Percentiles rank a stretch among this genome's conserved stretches.
Conservation (phyloP, 2,113 vertebrate genomes). For the Parus major region DNA sequence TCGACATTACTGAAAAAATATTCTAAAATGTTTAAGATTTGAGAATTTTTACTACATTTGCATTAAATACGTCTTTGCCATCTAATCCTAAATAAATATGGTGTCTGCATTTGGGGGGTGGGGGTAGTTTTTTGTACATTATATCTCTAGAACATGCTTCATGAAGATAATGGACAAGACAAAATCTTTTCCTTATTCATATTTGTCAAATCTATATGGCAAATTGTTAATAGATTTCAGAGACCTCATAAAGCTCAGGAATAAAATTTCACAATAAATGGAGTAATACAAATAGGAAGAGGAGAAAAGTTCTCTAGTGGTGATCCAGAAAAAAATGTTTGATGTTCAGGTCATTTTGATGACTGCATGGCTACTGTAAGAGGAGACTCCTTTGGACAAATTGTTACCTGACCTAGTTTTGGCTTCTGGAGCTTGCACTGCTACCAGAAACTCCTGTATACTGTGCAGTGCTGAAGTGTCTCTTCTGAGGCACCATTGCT, state of each 20-base stretch:
- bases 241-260: background rate
- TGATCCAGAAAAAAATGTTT: background rate
- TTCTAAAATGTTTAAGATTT: background rate
- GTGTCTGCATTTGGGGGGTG: rapidly evolving
- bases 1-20: background rate
- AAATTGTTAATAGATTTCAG: background rate
- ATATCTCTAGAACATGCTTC: background rate
- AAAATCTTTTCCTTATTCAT: background rate
- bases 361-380: background rate
- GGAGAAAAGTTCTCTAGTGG: background rate
- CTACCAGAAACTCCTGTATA: background rate
- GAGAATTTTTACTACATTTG: background rate
- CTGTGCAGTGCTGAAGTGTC: background rate
- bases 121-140: background rate
- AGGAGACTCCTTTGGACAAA: background rate
- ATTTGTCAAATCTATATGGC: background rate
- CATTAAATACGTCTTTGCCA: background rate
- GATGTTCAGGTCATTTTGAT: background rate
- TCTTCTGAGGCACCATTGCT: background rate
- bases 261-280: background rate
- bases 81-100: background rate
- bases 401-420: background rate
- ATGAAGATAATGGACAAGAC: background rate
- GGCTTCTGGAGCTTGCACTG: background rate
- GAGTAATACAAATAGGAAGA: background rate